Evolutionary conservation across 2,113 vertebrate species (phyloP), one percentile per base, ranked within the genome.

Genomic region (Acanthisitta chloris): DNA sequence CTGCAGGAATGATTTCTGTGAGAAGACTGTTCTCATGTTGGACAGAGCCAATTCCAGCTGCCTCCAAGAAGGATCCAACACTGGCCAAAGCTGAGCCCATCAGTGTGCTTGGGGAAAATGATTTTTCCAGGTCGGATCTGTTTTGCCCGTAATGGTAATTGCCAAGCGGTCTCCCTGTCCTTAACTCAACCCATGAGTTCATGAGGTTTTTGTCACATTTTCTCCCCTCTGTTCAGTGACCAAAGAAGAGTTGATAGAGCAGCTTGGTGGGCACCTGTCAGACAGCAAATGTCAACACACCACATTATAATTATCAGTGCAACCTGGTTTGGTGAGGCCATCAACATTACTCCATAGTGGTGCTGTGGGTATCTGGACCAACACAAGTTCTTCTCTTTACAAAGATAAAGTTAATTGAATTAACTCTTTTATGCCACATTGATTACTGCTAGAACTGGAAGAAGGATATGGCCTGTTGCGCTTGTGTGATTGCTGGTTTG

Each of bases 301-400:
- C 2, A 3, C 29, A 29, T 38, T 5, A 90, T 83, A 96, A 95
- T 97, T 96, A 93, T 71, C 69, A 88, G 43, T 18, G 33, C 65
- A 95, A 85, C 57, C 42, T 94, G 38, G 58, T 84, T 96, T 84
- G 84, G 58, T 92, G 76, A 83, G 80, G 92, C 66, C 61, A 54
- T 83, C 88, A 20, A 18, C 67, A 92, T 90, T 90, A 94, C 64
- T 81, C 43, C 33, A 59, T 18, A 45, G 59, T 62, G 29, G 25
- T 74, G 74, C 43, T 86, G 1, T n/a, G 12, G 23, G 6, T 51
- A 20, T 21, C 38, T 73, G 9, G 38, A 70, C 29, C 72, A 86
- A 54, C 16, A 54, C 25, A 42, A 46, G 34, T 13, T 83, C 54
- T 83, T 65, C 26, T 36, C 29, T 77, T 48, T 84, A 42, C 29